Conservation (phyloP, 2,113 vertebrate species). For the Myrmophylax atrothorax region DNA sequence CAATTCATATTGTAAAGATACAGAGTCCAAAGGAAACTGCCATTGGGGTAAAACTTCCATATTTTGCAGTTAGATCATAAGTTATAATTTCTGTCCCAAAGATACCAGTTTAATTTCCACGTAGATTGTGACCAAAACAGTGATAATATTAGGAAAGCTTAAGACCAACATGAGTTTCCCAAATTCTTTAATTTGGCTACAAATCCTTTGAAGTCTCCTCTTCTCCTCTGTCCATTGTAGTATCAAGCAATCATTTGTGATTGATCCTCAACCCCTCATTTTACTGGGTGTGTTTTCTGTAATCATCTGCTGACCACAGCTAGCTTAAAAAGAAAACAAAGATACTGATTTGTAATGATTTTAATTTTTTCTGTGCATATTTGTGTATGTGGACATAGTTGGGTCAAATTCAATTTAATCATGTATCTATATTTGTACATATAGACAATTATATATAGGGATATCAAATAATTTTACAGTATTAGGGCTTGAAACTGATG, state of each 20-base stretch:
- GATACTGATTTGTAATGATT: fast-evolving
- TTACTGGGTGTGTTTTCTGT: background rate
- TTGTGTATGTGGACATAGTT: background rate
- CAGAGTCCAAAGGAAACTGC: background rate
- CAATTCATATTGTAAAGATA: background rate
- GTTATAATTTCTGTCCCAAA: background rate
- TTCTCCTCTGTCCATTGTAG: background rate
- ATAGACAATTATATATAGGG: background rate
- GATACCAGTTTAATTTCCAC: background rate
- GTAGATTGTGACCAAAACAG: background rate
- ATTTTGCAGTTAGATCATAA: background rate
- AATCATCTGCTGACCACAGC: background rate
- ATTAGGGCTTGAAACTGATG: background rate
- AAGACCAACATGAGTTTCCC: background rate
- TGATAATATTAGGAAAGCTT: background rate
- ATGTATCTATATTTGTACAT: background rate
- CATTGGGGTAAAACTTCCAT: background rate
- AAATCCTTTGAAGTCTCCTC: background rate
- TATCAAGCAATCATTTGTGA: background rate
- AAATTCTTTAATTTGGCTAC: background rate
- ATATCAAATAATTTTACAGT: background rate
- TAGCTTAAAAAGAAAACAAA: background rate
- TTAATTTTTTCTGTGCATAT: background rate
- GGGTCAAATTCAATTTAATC: background rate
- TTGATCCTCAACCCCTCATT: background rate